phyloP scores from a whole-genome alignment of 1,140 invertebrate species.

The Bombyx mandarina region DNA sequence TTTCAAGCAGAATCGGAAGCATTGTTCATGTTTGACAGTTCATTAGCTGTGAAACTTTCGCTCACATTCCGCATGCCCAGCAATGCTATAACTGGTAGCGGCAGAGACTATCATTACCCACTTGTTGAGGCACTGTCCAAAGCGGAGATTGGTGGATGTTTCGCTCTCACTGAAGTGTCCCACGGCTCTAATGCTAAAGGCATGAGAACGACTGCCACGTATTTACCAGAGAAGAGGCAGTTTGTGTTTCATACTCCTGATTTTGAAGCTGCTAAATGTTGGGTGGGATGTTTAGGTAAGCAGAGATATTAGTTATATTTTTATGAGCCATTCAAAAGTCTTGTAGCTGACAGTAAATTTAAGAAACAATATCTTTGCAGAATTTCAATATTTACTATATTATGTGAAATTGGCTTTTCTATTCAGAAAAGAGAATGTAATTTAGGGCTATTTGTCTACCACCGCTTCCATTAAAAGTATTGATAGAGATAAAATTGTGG shows the following conservation, averaged over 20 bases:
- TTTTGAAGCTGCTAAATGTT: slow-evolving; percentile 90
- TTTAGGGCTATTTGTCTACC: too few relatives aligned
- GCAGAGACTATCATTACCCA: slow-evolving; percentile 73
- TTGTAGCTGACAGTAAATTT: too few relatives aligned
- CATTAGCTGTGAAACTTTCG: slow-evolving; percentile 75
- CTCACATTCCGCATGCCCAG: slow-evolving; percentile 74
- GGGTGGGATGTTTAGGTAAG: slow-evolving; percentile 78
- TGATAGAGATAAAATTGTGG: too few relatives aligned
- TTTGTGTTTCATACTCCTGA: slow-evolving; percentile 88
- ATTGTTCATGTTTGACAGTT: slow-evolving; percentile 81
- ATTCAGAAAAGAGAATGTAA: too few relatives aligned
- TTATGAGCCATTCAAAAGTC: too few relatives aligned
- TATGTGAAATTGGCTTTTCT: too few relatives aligned
- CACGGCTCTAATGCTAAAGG: slow-evolving; percentile 90
- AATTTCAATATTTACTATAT: too few relatives aligned
- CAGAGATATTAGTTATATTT: not conserved
- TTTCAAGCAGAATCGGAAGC: slow-evolving; percentile 66
- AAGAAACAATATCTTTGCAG: too few relatives aligned
- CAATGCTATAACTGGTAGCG: slow-evolving; percentile 69
- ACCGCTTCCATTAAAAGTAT: too few relatives aligned
- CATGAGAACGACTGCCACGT: slow-evolving; percentile 87
- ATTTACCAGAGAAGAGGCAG: slow-evolving; percentile 79
- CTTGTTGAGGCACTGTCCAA: slow-evolving; percentile 73
- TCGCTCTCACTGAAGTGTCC: slow-evolving; percentile 88
- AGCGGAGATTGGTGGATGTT: slow-evolving; percentile 78